phyloP scores from a whole-genome alignment of 2,888 invertebrate species.

The Petrolisthes manimaculis region DNA sequence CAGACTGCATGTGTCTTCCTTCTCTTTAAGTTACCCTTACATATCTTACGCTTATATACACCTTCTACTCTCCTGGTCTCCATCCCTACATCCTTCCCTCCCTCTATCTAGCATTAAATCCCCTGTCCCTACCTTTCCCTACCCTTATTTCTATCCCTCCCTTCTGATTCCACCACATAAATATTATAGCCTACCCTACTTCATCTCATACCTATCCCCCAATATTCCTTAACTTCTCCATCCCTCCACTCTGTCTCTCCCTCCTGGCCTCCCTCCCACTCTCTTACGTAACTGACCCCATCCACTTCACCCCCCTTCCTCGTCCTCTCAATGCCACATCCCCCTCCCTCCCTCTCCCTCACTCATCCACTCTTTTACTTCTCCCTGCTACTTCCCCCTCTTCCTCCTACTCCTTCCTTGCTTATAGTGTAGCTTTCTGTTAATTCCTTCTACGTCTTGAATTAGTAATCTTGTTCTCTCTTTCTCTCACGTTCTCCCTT shows the following conservation, averaged over 20 bases:
- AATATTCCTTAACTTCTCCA: background rate
- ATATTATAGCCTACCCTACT: too few species aligned
- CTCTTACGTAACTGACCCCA: background rate
- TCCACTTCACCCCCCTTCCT: background rate
- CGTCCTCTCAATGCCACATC: background rate
- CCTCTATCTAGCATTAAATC: too few species aligned
- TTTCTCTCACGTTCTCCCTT: background rate
- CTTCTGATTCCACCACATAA: too few species aligned
- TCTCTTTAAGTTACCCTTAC: too few species aligned
- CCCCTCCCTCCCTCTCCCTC: background rate
- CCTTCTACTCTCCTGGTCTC: too few species aligned
- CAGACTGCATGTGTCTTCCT: too few species aligned
- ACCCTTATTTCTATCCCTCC: too few species aligned
- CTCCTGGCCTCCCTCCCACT: background rate
- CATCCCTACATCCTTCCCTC: too few species aligned
- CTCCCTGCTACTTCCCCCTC: background rate
- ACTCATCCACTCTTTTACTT: background rate
- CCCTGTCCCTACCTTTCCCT: too few species aligned
- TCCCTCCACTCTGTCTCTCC: background rate
- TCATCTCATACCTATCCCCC: too few species aligned
- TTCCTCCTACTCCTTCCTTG: background rate
- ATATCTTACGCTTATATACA: too few species aligned
- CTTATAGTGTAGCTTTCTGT: background rate
- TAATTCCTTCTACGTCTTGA: background rate
- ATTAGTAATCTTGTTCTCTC: too few species aligned